A percentile compares a stretch with the other conserved stretches of the same genome.
Evolutionary conservation across 2,797 vertebrate genomes (phyloP).

Genomic region (Macroramphosus scolopax): DNA sequence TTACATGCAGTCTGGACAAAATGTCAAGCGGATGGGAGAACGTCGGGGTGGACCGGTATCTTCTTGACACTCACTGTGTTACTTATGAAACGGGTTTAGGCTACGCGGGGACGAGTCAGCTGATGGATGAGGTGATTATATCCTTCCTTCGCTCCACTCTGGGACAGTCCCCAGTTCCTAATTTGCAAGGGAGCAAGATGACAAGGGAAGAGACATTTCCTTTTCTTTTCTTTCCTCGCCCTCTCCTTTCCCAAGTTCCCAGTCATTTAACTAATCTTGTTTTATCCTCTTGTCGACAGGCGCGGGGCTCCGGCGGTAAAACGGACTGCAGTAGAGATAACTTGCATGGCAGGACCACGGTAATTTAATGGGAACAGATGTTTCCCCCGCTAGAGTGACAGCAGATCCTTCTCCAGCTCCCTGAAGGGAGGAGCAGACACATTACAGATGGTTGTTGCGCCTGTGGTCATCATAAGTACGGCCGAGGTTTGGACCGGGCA

Average conservation of each 20-base stretch:
- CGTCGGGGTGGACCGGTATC: conserved; percentile 21
- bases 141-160: conserved; percentile 51
- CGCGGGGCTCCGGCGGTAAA: conserved; percentile 58
- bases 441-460: conserved; percentile 70
- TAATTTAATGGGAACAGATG: conserved; percentile 77
- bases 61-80: conserved; percentile 28
- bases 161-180: conserved; percentile 60
- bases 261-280: conserved; percentile 77
- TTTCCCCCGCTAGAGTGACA: conserved; percentile 71
- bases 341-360: conserved; percentile 63
- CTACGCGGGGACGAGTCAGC: conserved; percentile 49
- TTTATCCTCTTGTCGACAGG: conserved; percentile 68
- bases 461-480: conserved; percentile 66
- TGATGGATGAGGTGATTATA: conserved; percentile 71
- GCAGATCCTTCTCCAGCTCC: conserved; percentile 69
- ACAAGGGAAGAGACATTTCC: conserved; percentile 47
- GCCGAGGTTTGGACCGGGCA: conserved; percentile 44
- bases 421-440: conserved; percentile 58
- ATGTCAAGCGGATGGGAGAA: conserved; percentile 20
- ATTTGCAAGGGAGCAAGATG: conserved; percentile 61
- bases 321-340: conserved; percentile 66
- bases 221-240: conserved; percentile 16
- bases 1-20: no score
- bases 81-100: conserved; percentile 52
- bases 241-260: conserved; percentile 54